These are phyloP conservation scores for Syrista parreyssii DNA, from an alignment of 2,888 invertebrate species.

Conservation along the genomic window DNA sequence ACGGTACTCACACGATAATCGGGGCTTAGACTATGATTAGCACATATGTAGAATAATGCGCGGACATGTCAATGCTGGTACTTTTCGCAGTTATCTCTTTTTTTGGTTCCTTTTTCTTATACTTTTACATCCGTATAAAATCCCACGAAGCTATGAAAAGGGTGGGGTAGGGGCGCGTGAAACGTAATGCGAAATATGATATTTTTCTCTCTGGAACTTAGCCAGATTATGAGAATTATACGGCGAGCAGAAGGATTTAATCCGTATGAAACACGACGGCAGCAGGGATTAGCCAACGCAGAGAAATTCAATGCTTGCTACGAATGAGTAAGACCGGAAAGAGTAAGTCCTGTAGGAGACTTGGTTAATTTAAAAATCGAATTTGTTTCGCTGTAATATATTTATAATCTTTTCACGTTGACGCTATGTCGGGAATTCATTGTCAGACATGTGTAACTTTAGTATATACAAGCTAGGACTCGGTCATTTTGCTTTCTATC, in stretches of 20 bases:
- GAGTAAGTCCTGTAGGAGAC: background rate
- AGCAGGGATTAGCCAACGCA: slow-evolving; percentile 48
- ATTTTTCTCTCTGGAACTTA: slow-evolving; percentile 43
- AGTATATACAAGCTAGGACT: background rate
- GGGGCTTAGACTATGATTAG: background rate
- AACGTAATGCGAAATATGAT: slow-evolving; percentile 6
- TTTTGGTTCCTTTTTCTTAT: background rate
- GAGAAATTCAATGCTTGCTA: slow-evolving; percentile 35
- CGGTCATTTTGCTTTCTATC: background rate
- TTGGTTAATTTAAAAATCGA: background rate
- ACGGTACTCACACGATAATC: background rate
- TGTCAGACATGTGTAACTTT: background rate
- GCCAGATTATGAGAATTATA: slow-evolving; percentile 52
- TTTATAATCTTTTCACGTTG: background rate
- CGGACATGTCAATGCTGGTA: background rate
- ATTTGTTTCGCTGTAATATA: background rate
- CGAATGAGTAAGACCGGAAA: background rate
- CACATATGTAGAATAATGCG: background rate
- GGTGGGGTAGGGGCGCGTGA: background rate
- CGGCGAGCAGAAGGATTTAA: slow-evolving; percentile 45
- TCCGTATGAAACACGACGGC: slow-evolving; percentile 52
- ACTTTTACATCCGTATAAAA: background rate
- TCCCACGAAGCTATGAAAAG: background rate
- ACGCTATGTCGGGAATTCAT: background rate
- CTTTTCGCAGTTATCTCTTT: background rate